Evolutionary conservation across 2,888 invertebrate species (phyloP), one percentile per base, ranked within the genome.

Genomic region (Pemphredon lugubris): DNA sequence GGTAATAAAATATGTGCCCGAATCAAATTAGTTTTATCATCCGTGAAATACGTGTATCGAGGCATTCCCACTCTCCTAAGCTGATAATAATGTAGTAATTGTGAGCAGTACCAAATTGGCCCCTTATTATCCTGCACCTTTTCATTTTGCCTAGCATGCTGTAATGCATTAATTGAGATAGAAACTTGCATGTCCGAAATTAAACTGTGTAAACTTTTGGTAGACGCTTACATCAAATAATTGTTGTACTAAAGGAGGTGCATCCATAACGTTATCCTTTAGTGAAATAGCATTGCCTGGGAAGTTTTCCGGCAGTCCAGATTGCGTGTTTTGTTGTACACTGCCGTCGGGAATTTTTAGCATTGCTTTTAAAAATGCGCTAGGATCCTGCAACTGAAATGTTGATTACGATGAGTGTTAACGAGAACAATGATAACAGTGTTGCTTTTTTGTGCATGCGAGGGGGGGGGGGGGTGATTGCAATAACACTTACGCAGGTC

Each of bases 1-100:
- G 91, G 90, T 34, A 93, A 75, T 1, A 88, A 86, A 23, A 93
- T 90, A 70, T 90, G 90, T 0, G 92, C 91, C 45, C 83, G 85
- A 13, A 90, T 83, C 14, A 83, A 70, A 45, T 88, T 87, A 13
- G 87, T 84, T 1, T 83, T 83, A 2, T 82, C 71, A 18, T 88
- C 83, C n/a, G 86, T 84, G 5, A 83, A 59, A 75, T 91, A 92
- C 58, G 84, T 89, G 76, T 92, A 92, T 13, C 90, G 86, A 2
- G 92, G 91, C 69, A 90, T 87, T 34, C 91, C 91, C 5, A 88
- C 77, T 16, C 89, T 87, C 23, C 89, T 88, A 0, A 88, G 73
- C 75, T 92, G 91, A 66, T 88, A 92, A 73, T 90, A 88, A 20
- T 88, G 89, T 32, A 91, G 77, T 39, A 92, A 79, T 71, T 89